phyloP scores from a whole-genome alignment of 1,140 invertebrate genomes.

The Cydia fagiglandana region DNA sequence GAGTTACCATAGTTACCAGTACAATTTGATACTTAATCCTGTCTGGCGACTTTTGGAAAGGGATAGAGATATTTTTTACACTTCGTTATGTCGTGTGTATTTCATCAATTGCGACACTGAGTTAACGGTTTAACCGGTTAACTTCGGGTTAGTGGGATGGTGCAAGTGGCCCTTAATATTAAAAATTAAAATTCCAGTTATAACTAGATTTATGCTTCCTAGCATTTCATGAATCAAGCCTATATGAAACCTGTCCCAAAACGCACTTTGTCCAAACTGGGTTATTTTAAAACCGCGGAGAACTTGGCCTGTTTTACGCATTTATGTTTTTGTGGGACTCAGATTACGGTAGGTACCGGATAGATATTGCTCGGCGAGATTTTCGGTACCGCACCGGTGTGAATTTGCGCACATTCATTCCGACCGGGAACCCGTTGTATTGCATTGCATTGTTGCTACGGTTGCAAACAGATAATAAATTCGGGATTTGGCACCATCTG shows the following conservation, averaged over 20 bases:
- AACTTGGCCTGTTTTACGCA: background rate
- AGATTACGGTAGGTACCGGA: background rate
- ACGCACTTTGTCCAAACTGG: background rate
- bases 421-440: constrained; percentile 48
- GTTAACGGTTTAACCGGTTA: too few species aligned
- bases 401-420: constrained; percentile 54
- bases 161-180: too few species aligned
- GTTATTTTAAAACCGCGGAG: background rate
- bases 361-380: constrained; percentile 26
- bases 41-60: too few species aligned
- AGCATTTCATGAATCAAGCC: background rate
- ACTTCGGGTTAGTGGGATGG: too few species aligned
- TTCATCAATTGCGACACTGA: too few species aligned
- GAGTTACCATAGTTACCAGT: too few species aligned
- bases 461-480: constrained; percentile 68
- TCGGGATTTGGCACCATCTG: constrained; percentile 64
- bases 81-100: too few species aligned
- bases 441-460: constrained; percentile 50
- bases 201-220: too few species aligned
- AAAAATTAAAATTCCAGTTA: too few species aligned
- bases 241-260: background rate
- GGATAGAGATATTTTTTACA: too few species aligned
- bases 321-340: background rate
- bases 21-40: too few species aligned
- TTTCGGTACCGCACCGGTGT: constrained; percentile 39